Conservation (phyloP, 2,888 invertebrate genomes). For the Steinernema carpocapsae region DNA sequence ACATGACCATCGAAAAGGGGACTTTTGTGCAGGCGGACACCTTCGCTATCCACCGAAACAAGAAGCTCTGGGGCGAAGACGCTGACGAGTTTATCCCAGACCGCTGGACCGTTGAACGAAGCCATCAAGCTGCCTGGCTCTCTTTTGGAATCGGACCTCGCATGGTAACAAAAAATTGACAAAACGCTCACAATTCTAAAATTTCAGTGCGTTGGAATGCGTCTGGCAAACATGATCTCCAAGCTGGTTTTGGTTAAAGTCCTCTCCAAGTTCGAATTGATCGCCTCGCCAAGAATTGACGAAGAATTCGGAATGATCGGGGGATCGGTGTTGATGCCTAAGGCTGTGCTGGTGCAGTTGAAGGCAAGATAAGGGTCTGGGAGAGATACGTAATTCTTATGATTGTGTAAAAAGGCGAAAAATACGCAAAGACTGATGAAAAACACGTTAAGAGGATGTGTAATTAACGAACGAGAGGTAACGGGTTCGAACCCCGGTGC, state of each 20-base stretch:
- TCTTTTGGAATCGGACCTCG: conserved; percentile 16
- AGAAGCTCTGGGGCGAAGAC: conserved; percentile 40
- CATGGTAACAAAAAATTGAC: neutral
- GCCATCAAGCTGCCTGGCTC: conserved; percentile 7
- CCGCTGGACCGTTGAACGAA: conserved; percentile 15
- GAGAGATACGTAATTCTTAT: too few species aligned
- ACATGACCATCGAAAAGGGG: conserved; percentile 39
- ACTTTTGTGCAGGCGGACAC: conserved; percentile 37
- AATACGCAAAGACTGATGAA: too few species aligned
- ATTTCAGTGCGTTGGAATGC: conserved; percentile 15
- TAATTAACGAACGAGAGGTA: too few species aligned
- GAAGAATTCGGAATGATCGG: neutral
- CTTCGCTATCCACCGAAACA: conserved; percentile 39
- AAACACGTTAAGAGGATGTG: too few species aligned
- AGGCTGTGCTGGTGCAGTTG: neutral
- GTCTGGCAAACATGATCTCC: neutral
- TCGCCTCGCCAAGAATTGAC: neutral
- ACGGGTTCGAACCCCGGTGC: too few species aligned
- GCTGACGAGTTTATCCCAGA: conserved; percentile 42
- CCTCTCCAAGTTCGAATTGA: neutral
- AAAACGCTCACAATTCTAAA: neutral
- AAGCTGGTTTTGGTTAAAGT: neutral
- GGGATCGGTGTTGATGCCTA: neutral
- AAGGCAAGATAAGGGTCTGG: neutral
- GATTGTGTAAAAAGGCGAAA: too few species aligned